Percentiles rank a stretch among this genome's conserved stretches.
phyloP scores from a whole-genome alignment of 2,888 invertebrate genomes.

The Agrochola macilenta region DNA sequence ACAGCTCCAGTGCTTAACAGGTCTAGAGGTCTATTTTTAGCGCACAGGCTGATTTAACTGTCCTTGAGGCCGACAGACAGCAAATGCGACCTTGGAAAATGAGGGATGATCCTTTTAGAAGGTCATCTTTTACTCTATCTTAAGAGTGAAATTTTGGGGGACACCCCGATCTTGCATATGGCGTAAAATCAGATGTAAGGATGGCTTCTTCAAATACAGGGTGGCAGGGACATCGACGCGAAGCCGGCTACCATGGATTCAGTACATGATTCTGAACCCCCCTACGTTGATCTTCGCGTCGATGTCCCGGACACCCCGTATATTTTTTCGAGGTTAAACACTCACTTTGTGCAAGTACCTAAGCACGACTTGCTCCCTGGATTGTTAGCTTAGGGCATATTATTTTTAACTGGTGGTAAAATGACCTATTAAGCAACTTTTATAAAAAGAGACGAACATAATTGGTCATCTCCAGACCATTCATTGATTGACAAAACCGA shows the following conservation, averaged over 20 bases:
- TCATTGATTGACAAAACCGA: neutral
- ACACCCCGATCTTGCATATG: neutral
- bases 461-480: neutral
- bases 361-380: too few relatives aligned
- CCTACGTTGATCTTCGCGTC: too few relatives aligned
- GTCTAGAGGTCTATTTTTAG: slow-evolving; percentile 26
- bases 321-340: neutral
- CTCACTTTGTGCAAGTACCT: neutral
- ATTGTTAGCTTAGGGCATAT: neutral
- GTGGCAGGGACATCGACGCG: too few relatives aligned
- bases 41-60: slow-evolving; percentile 15
- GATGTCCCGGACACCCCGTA: too few relatives aligned
- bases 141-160: neutral
- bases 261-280: too few relatives aligned
- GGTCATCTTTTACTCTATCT: neutral
- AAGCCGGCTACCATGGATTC: too few relatives aligned
- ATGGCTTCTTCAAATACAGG: neutral
- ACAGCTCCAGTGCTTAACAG: slow-evolving; percentile 10
- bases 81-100: slow-evolving; percentile 19
- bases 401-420: neutral
- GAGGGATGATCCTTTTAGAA: slow-evolving; percentile 26
- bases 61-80: slow-evolving; percentile 14
- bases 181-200: neutral
- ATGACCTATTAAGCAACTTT: neutral
- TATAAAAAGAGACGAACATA: neutral